Conservation (phyloP, 2,113 vertebrate species). For the Oncorhynchus masou region DNA sequence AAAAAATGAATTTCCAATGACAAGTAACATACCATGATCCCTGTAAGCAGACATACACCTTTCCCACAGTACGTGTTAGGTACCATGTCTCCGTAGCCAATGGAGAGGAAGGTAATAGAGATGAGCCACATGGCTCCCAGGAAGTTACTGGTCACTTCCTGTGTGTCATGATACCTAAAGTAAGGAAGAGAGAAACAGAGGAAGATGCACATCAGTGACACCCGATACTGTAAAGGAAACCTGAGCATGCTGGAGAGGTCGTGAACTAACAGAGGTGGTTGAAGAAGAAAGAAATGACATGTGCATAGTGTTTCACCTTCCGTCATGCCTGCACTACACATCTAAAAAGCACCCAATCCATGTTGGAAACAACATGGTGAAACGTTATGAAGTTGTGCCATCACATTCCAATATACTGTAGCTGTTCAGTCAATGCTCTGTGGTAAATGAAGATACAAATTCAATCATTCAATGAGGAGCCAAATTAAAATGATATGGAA, state of each 20-base stretch:
- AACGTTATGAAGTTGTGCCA: not conserved
- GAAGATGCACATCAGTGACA: slow-evolving; percentile 42
- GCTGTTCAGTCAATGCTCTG: not conserved
- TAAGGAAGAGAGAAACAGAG: slow-evolving; percentile 53
- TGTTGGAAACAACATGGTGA: slow-evolving; percentile 10
- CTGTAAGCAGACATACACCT: slow-evolving; percentile 93
- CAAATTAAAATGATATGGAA: not conserved
- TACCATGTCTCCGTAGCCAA: slow-evolving; percentile 97
- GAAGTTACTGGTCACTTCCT: slow-evolving; percentile 97
- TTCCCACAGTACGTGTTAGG: slow-evolving; percentile 96
- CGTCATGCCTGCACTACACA: slow-evolving; percentile 21
- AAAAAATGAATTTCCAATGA: not conserved
- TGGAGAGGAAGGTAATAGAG: slow-evolving; percentile 97
- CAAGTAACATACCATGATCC: slow-evolving; percentile 87
- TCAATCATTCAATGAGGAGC: not conserved
- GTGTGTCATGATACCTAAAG: slow-evolving; percentile 93
- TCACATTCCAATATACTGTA: slow-evolving; percentile 1
- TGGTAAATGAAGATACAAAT: not conserved
- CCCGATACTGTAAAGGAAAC: slow-evolving; percentile 11
- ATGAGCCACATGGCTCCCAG: slow-evolving; percentile 98
- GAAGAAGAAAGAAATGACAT: not conserved
- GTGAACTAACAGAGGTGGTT: slow-evolving; percentile 36
- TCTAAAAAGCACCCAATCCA: slow-evolving; percentile 15
- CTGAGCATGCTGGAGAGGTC: slow-evolving; percentile 58
- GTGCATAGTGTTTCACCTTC: slow-evolving; percentile 31